Evolutionary conservation across 2,113 vertebrate species (phyloP).

Genomic region (Esox niger): DNA sequence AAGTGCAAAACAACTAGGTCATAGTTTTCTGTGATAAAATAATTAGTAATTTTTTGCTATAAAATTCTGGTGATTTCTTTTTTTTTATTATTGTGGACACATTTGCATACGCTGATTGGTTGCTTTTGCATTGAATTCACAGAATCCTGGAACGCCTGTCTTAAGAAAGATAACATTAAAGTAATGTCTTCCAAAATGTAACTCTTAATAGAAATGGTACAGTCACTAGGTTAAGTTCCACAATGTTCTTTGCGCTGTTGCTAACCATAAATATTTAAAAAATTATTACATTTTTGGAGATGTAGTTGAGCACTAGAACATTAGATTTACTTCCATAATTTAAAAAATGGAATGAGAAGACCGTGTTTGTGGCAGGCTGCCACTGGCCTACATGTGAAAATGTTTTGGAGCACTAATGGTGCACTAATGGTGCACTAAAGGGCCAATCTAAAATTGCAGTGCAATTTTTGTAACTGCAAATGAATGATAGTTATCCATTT

Average conservation of each 20-base stretch:
- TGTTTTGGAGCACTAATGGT: constrained; percentile 32
- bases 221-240: constrained; percentile 18
- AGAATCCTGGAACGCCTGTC: too few relatives aligned
- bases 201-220: neutral
- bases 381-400: constrained; percentile 34
- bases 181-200: constrained; percentile 14
- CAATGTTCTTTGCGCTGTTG: constrained; percentile 3
- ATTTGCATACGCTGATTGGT: too few relatives aligned
- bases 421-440: too few relatives aligned
- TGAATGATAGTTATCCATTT: too few relatives aligned
- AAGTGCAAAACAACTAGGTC: too few relatives aligned
- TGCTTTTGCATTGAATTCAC: too few relatives aligned
- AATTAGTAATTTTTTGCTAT: too few relatives aligned
- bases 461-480: too few relatives aligned
- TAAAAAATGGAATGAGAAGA: constrained; percentile 32
- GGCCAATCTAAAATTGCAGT: too few relatives aligned
- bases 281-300: constrained; percentile 37
- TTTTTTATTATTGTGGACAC: too few relatives aligned
- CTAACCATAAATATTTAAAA: neutral
- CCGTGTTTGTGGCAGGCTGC: constrained; percentile 47
- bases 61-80: too few relatives aligned
- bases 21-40: too few relatives aligned
- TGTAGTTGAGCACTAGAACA: constrained; percentile 18
- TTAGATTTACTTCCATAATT: constrained; percentile 35
- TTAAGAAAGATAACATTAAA: neutral